Evolutionary conservation across 1,140 invertebrate genomes (phyloP).

Genomic region (Ips typographus): DNA sequence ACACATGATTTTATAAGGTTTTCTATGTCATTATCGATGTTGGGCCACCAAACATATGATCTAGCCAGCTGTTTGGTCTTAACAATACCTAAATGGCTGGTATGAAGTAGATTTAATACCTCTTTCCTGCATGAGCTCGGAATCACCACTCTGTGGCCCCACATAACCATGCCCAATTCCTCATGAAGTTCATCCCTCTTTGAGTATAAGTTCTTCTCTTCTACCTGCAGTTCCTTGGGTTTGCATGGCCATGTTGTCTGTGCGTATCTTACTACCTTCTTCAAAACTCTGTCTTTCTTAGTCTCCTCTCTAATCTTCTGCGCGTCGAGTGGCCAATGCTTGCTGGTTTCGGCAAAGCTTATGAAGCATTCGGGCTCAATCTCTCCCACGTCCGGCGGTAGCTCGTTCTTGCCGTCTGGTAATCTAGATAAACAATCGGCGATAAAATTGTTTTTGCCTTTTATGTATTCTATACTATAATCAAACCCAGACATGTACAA

Average conservation of each 20-base stretch:
- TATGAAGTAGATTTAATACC: conserved; percentile 51
- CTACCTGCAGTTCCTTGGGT: background rate
- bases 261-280: background rate
- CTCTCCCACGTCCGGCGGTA: conserved; percentile 3
- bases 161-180: conserved; percentile 40
- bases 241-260: conserved; percentile 18
- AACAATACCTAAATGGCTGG: conserved; percentile 51
- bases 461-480: conserved; percentile 47
- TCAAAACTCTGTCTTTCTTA: conserved; percentile 10
- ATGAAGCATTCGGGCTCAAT: background rate
- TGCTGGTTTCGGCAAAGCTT: conserved; percentile 31
- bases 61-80: conserved; percentile 53
- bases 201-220: too few relatives aligned
- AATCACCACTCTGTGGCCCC: conserved; percentile 49
- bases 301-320: conserved; percentile 15
- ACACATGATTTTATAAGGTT: conserved; percentile 17
- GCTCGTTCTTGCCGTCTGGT: conserved; percentile 20
- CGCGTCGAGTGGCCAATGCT: conserved; percentile 31
- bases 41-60: conserved; percentile 53
- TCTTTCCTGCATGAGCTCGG: conserved; percentile 42
- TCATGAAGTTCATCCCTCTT: conserved; percentile 32
- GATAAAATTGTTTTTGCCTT: conserved; percentile 21
- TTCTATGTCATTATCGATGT: conserved; percentile 46
- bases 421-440: conserved; percentile 46
- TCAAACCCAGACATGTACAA: conserved; percentile 46